Conservation (phyloP, 2,888 invertebrate species). For the Scaptomyza polygonia region DNA sequence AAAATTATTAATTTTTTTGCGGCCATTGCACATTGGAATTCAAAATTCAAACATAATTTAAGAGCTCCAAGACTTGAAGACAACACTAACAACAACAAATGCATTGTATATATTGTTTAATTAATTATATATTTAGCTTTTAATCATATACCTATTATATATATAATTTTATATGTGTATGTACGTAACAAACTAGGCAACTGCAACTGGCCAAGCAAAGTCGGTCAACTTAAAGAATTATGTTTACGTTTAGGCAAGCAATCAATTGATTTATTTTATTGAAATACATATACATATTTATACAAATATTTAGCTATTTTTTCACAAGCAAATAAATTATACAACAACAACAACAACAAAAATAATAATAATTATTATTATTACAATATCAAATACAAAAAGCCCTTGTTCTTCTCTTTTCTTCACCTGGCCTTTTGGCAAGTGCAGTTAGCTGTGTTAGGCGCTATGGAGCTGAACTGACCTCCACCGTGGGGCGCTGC, state of each 20-base stretch:
- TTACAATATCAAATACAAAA: constrained; percentile 4
- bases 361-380: constrained; percentile 55
- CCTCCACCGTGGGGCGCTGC: constrained; percentile 52
- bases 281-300: constrained; percentile 55
- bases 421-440: not conserved
- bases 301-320: constrained; percentile 69
- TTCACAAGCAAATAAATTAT: constrained; percentile 78
- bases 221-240: constrained; percentile 69
- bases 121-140: constrained; percentile 63
- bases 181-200: constrained; percentile 46
- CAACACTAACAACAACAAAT: constrained; percentile 50
- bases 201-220: constrained; percentile 51
- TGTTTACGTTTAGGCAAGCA: constrained; percentile 41
- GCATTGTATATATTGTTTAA: constrained; percentile 75
- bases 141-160: constrained; percentile 30
- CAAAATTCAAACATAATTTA: constrained; percentile 70
- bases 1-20: constrained; percentile 51
- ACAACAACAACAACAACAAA: constrained; percentile 62
- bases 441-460: constrained; percentile 11
- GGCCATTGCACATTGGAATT: constrained; percentile 79
- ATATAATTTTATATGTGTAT: constrained; percentile 24
- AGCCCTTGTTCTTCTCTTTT: constrained; percentile 1
- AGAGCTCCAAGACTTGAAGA: constrained; percentile 78
- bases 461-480: constrained; percentile 45
- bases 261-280: constrained; percentile 69